Evolutionary conservation across 2,113 vertebrate genomes (phyloP), one percentile per base, ranked within the genome.

Genomic region (Loxodonta africana): DNA sequence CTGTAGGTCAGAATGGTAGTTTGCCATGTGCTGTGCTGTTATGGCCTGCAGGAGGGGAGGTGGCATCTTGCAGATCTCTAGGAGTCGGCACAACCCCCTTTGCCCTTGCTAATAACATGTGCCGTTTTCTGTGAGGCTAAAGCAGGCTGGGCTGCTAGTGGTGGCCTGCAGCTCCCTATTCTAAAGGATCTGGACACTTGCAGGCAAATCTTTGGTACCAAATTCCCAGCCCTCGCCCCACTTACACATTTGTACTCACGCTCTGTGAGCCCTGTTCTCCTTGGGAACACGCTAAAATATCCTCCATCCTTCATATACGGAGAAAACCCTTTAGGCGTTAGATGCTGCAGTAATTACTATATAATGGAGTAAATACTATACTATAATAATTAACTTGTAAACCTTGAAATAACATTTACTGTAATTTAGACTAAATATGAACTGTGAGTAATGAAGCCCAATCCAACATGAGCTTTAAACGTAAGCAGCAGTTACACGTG

Each of bases 371-470:
- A 98, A 98, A 98, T 98, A 98, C 97, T 98, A 98, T 97, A 98
- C 98, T 97, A 97, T 97, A 98, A 98, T 98, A 98, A 98, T 98
- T 98, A 98, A 98, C 98, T 98, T 98, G 96, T 98, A 98, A 98
- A 98, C 97, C 98, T 98, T 98, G 98, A 96, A 98, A 98, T 98
- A 98, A 98, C 98, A 98, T 98, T 98, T 98, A 98, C 97, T 98
- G 96, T 97, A 98, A 98, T 98, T 98, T 98, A 98, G 98, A 98
- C 97, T 97, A 95, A 98, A 98, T 98, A 98, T 97, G 98, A 98
- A 98, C 97, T 98, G 98, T 98, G 97, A 98, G 96, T 98, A 98
- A 97, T 97, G 98, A 97, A 97, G 98, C 98, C 95, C 94, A 2
- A 97, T 97, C 96, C 97, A 97, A 98, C 95, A 87, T 97, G 96